Base-by-base conservation (phyloP, 2,888 invertebrate species). In the Dioctria linearis region DNA sequence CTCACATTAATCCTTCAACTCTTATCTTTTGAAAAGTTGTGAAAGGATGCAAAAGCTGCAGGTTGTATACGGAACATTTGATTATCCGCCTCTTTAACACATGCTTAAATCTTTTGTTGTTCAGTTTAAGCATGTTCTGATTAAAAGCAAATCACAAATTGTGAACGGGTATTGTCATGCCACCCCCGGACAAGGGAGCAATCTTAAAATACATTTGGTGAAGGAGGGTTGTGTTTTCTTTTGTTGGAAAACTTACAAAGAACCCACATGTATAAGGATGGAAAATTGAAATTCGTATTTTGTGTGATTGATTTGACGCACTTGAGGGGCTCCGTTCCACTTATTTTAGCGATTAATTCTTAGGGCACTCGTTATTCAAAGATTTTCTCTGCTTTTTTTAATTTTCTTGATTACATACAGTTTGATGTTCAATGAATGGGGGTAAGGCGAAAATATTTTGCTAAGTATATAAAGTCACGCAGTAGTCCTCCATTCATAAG, bases 21-120 rank as follows among this genome's bases (percentile, higher is more conserved):
- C 25, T 25, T 2, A 25, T 25, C 25, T 25, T 25, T 25, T 25
- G 25, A 25, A 25, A 25, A 25, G 2, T 25, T 25, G 25, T 25
- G 25, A 25, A 25, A 25, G 25, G 25, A 25, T 25, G 25, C 25
- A 25, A 25, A 25, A 25, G 2, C 25, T 25, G 25, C 25, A 25
- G 25, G 25, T 13, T 57, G 81, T 81, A 82, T 82, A 71, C 66
- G 78, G 80, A 82, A 82, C 80, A 83, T 82, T 82, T 83, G 84
- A 84, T 84, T 84, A 84, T 84, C 83, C 84, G 84, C 84, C 83
- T 84, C 83, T 84, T 84, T 84, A 84, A 83, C 84, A 84, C 84
- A 84, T 84, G 84, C 83, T 84, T 83, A 81, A 81, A 71, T 79
- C 82, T 80, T 82, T 84, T 84, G 84, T 84, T 79, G 79, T 79